Evolutionary conservation across 23 tunicate species (phyloP).

Genomic region (Aplidium turbinatum): DNA sequence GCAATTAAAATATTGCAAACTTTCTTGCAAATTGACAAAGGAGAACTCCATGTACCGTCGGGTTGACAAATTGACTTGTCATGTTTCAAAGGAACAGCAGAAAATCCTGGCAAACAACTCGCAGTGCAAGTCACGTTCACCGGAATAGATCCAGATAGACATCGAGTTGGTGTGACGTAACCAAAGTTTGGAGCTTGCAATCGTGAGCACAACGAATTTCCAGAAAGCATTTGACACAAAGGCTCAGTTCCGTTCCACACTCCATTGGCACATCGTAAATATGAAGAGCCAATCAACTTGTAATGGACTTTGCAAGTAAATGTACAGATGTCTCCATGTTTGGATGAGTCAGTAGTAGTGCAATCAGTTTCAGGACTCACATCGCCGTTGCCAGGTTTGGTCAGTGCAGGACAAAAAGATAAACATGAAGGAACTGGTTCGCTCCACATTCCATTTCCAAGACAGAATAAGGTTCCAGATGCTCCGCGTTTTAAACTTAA

Average conservation of each 20-base stretch:
- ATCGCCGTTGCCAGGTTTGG: neutral
- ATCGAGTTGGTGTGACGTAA: conserved; percentile 11
- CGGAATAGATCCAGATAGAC: neutral
- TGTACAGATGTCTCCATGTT: conserved; percentile 9
- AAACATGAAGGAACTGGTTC: neutral
- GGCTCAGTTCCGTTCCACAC: conserved; percentile 42
- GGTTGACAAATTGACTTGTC: conserved; percentile 2
- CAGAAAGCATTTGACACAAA: conserved; percentile 36
- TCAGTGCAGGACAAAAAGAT: neutral
- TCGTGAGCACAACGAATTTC: conserved; percentile 24
- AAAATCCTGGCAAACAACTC: neutral
- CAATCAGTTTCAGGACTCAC: neutral
- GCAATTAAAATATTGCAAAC: neutral
- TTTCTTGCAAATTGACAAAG: conserved; percentile 1
- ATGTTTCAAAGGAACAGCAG: conserved; percentile 7
- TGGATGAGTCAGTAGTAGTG: neutral
- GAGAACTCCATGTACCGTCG: conserved; percentile 19
- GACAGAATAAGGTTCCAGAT: too few relatives aligned
- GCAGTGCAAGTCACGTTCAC: neutral
- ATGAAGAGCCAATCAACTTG: conserved; percentile 17
- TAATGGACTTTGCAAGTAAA: conserved; percentile 21
- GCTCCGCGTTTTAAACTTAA: too few relatives aligned
- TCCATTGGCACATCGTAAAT: conserved; percentile 43
- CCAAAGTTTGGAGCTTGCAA: conserved; percentile 27
- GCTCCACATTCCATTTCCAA: conserved; percentile 14